Evolutionary conservation across 2,888 invertebrate species (phyloP).

Genomic region (Pseudoips prasinana): DNA sequence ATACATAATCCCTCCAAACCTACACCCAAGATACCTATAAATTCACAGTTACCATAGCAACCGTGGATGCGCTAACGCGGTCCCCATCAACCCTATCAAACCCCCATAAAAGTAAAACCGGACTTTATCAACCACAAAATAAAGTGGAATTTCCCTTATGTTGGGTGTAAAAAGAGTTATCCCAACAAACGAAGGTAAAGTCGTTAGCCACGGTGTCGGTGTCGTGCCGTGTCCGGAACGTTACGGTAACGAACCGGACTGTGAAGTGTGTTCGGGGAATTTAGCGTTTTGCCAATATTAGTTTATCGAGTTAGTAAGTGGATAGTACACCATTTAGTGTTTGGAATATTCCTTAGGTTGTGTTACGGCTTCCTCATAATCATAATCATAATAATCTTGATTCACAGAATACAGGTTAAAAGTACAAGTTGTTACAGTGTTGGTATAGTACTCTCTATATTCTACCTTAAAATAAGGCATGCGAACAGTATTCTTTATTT

Average conservation of each 20-base stretch:
- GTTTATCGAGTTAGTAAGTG: constrained; percentile 18
- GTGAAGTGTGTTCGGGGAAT: constrained; percentile 37
- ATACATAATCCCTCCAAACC: constrained; percentile 4
- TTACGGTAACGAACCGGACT: constrained; percentile 42
- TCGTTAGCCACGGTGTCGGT: constrained; percentile 47
- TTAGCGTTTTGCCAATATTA: constrained; percentile 24
- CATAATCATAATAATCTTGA: too few relatives aligned
- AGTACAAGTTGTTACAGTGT: too few relatives aligned
- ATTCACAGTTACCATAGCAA: constrained; percentile 27
- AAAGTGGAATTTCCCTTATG: constrained; percentile 25
- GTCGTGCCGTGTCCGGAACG: constrained; percentile 43
- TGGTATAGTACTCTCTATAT: too few relatives aligned
- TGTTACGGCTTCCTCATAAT: too few relatives aligned
- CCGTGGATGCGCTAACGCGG: constrained; percentile 15
- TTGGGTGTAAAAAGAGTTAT: constrained; percentile 31
- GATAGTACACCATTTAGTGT: constrained; percentile 12
- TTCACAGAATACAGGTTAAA: too few relatives aligned
- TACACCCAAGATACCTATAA: constrained; percentile 13
- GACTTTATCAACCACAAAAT: constrained; percentile 9
- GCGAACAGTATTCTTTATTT: too few relatives aligned
- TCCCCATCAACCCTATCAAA: constrained; percentile 3
- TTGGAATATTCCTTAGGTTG: background rate
- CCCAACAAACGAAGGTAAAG: constrained; percentile 44
- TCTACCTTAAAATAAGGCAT: too few relatives aligned
- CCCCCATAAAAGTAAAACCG: constrained; percentile 12